Percentiles rank a stretch among this genome's conserved stretches.
Conservation (phyloP, 1,140 invertebrate genomes). For the Gerris buenoi region DNA sequence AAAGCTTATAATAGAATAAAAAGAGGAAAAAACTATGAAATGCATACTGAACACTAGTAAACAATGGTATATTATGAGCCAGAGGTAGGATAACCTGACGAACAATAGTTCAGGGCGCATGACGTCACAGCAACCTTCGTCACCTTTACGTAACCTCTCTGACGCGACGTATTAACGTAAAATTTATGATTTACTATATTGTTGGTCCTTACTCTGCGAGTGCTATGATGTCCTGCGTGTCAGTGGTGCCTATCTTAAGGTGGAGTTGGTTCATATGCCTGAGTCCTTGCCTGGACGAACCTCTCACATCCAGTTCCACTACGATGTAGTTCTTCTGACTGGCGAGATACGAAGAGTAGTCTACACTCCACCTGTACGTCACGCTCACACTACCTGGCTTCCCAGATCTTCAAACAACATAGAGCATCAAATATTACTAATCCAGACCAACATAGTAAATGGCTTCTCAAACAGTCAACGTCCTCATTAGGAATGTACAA, state of each 20-base stretch:
- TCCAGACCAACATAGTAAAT: no score
- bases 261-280: neutral
- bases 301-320: constrained; percentile 25
- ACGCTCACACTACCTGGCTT: constrained; percentile 78
- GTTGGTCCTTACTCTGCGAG: neutral
- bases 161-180: no score
- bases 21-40: no score
- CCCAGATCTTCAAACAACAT: constrained; percentile 45
- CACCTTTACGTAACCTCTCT: no score
- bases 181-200: neutral
- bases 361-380: constrained; percentile 66
- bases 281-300: neutral
- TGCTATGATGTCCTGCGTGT: neutral
- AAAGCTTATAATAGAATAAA: no score
- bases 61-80: no score
- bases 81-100: no score
- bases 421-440: neutral
- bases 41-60: no score
- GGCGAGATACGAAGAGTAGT: constrained; percentile 72
- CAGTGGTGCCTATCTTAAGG: neutral
- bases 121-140: no score
- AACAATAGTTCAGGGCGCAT: no score
- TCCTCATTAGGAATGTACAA: no score
- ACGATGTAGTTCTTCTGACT: constrained; percentile 72
- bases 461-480: no score